A percentile compares a stretch with the other conserved stretches of the same genome.
phyloP scores from a whole-genome alignment of 2,797 vertebrate species.

The Sebastes cheni region DNA sequence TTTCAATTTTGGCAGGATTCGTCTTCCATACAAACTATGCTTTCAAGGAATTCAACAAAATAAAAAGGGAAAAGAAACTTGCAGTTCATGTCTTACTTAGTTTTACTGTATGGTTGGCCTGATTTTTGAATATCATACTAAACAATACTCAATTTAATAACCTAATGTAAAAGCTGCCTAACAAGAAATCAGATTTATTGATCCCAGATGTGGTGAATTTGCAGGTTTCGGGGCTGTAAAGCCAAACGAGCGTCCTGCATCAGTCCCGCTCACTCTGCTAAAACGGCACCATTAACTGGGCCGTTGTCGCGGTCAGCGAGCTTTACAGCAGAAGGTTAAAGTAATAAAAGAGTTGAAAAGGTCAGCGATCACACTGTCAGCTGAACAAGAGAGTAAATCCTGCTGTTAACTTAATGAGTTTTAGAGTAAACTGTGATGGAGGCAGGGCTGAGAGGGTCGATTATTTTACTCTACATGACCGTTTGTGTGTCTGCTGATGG shows the following conservation, averaged over 20 bases:
- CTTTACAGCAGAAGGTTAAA: conserved; percentile 53
- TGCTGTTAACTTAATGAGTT: conserved; percentile 4
- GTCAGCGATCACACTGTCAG: conserved; percentile 20
- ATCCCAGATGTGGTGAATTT: background rate
- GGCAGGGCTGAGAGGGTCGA: background rate
- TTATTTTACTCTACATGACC: too few relatives aligned
- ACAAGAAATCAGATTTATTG: background rate
- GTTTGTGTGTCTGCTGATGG: too few relatives aligned
- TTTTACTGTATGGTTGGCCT: too few relatives aligned
- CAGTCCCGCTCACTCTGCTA: background rate
- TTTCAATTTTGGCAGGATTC: too few relatives aligned
- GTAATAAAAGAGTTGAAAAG: conserved; percentile 53
- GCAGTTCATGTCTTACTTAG: too few relatives aligned
- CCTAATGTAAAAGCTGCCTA: background rate
- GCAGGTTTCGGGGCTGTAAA: background rate
- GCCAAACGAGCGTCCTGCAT: background rate
- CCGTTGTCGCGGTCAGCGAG: conserved; percentile 20
- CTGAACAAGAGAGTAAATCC: conserved; percentile 1
- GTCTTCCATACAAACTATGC: too few relatives aligned
- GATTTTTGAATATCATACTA: too few relatives aligned
- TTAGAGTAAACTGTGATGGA: background rate
- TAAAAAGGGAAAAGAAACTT: too few relatives aligned
- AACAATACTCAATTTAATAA: background rate
- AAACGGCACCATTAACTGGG: conserved; percentile 27
- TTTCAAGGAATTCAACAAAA: too few relatives aligned